A percentile compares a stretch with the other conserved stretches of the same genome.
These are phyloP conservation scores for Microctonus brassicae DNA, from an alignment of 2,888 invertebrate genomes.

Conservation along the genomic window DNA sequence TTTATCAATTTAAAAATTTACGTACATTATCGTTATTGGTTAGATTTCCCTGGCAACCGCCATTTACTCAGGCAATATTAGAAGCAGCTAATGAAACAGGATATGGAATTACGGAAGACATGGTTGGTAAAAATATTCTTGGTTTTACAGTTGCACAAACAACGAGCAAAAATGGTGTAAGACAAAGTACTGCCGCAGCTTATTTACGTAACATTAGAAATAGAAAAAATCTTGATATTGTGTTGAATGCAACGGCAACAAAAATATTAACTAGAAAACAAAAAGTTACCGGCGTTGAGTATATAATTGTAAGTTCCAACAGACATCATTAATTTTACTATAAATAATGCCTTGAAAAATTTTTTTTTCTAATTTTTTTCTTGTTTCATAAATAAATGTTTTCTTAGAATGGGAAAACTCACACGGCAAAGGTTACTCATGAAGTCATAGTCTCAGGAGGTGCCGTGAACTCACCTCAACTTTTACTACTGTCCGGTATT, in stretches of 20 bases:
- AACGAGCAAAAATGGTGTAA: constrained; percentile 75
- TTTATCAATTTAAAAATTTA: background rate
- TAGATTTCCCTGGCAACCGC: constrained; percentile 77
- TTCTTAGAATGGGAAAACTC: constrained; percentile 47
- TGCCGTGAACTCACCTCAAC: constrained; percentile 77
- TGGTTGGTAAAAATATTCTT: constrained; percentile 74
- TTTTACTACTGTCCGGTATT: constrained; percentile 78
- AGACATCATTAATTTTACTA: constrained; percentile 45
- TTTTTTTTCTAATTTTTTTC: background rate
- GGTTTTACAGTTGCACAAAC: constrained; percentile 79
- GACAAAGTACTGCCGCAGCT: constrained; percentile 74
- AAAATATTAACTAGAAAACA: constrained; percentile 72
- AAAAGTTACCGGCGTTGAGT: constrained; percentile 74
- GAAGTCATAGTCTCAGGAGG: constrained; percentile 76
- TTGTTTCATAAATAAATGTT: background rate
- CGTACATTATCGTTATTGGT: background rate
- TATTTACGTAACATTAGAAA: constrained; percentile 73
- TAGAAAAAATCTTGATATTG: constrained; percentile 74
- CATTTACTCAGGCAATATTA: constrained; percentile 74
- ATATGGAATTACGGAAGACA: constrained; percentile 74
- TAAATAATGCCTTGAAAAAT: constrained; percentile 59
- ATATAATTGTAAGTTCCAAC: constrained; percentile 67
- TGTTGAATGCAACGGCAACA: constrained; percentile 74
- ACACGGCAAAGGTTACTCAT: constrained; percentile 47
- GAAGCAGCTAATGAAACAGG: constrained; percentile 75